Evolutionary conservation across 2,888 invertebrate genomes (phyloP).

Genomic region (Nysson spinosus): DNA sequence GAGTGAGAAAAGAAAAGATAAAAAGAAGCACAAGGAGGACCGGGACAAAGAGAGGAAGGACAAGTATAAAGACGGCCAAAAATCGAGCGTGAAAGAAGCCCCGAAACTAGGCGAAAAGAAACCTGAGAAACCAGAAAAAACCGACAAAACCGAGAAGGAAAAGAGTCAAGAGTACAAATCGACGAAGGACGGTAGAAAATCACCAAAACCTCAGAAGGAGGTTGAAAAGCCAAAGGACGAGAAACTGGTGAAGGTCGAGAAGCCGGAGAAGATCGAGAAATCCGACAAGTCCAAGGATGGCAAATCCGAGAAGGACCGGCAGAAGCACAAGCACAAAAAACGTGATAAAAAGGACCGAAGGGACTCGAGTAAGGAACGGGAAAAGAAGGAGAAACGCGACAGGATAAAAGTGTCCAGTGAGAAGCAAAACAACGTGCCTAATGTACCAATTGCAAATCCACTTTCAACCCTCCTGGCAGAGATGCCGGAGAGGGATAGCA

Average conservation of each 20-base stretch:
- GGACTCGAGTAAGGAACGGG: slow-evolving; percentile 83
- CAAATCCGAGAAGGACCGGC: slow-evolving; percentile 74
- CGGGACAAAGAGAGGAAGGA: slow-evolving; percentile 80
- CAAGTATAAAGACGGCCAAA: slow-evolving; percentile 77
- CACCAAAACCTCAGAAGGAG: slow-evolving; percentile 68
- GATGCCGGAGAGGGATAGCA: slow-evolving; percentile 69
- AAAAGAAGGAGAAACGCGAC: slow-evolving; percentile 74
- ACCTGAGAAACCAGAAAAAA: slow-evolving; percentile 82
- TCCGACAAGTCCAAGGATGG: slow-evolving; percentile 68
- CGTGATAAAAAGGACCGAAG: slow-evolving; percentile 81
- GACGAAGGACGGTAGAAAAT: slow-evolving; percentile 75
- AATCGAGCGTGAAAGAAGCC: slow-evolving; percentile 78
- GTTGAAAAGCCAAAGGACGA: slow-evolving; percentile 72
- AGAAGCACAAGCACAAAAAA: slow-evolving; percentile 80
- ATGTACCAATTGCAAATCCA: slow-evolving; percentile 78
- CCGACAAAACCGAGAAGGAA: slow-evolving; percentile 82
- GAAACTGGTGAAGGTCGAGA: slow-evolving; percentile 55
- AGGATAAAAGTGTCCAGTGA: slow-evolving; percentile 70
- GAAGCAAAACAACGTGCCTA: slow-evolving; percentile 63
- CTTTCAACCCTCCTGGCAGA: slow-evolving; percentile 69
- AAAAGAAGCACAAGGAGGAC: slow-evolving; percentile 81
- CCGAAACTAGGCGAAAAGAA: slow-evolving; percentile 79
- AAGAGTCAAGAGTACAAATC: slow-evolving; percentile 78
- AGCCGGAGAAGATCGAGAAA: slow-evolving; percentile 70
- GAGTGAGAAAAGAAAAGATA: slow-evolving; percentile 78